phyloP scores from a whole-genome alignment of 1,140 invertebrate species.

The Liolophura sinensis region DNA sequence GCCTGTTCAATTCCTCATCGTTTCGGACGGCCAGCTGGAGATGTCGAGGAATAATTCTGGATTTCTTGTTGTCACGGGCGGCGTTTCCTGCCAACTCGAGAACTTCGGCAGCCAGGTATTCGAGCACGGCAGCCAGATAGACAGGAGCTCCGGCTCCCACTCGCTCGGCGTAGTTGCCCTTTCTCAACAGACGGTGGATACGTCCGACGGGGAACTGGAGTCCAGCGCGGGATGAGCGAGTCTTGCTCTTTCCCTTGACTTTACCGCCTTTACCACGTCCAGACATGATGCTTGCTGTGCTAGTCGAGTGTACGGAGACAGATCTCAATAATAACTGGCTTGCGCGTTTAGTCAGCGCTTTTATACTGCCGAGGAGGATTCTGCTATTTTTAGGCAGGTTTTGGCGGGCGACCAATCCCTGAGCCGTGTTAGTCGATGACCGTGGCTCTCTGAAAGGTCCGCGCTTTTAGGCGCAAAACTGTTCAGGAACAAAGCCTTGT shows the following conservation, averaged over 20 bases:
- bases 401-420: too few relatives aligned
- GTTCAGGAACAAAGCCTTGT: too few relatives aligned
- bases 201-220: constrained; percentile 45
- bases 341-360: too few relatives aligned
- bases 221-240: constrained; percentile 37
- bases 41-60: constrained; percentile 37
- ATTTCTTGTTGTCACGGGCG: constrained; percentile 66
- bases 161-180: constrained; percentile 38
- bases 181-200: constrained; percentile 36
- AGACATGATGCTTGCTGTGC: constrained; percentile 35
- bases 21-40: constrained; percentile 46
- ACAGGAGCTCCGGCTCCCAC: constrained; percentile 38
- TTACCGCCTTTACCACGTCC: constrained; percentile 60
- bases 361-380: too few relatives aligned
- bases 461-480: too few relatives aligned
- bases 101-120: constrained; percentile 55
- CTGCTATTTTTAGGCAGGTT: too few relatives aligned
- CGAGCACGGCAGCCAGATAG: constrained; percentile 45
- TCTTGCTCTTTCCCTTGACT: constrained; percentile 58
- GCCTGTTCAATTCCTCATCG: constrained; percentile 47
- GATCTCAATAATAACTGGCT: too few relatives aligned
- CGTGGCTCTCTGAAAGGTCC: too few relatives aligned
- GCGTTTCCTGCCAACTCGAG: constrained; percentile 71
- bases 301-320: too few relatives aligned
- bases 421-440: too few relatives aligned